phyloP scores from a whole-genome alignment of 2,888 invertebrate species.

The Hartigia nigra region DNA sequence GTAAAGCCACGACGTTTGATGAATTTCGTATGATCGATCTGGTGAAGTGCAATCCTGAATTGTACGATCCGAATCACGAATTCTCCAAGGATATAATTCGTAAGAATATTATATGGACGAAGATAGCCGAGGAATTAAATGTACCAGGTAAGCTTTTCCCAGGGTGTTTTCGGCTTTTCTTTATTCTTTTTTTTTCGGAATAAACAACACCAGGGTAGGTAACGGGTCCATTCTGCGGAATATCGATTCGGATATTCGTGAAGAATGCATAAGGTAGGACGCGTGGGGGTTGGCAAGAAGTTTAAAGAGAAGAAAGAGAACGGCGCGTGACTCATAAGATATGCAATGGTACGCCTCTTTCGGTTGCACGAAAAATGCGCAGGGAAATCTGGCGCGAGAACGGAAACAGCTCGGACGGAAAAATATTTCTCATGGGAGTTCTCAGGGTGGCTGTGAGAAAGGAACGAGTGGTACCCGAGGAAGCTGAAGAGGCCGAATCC shows the following conservation, averaged over 20 bases:
- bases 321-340: constrained; percentile 3
- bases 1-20: constrained; percentile 14
- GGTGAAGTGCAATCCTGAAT: constrained; percentile 31
- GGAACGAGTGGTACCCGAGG: not conserved
- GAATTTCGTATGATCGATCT: constrained; percentile 35
- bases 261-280: not conserved
- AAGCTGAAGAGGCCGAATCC: constrained; percentile 16
- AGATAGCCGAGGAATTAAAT: constrained; percentile 32
- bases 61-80: constrained; percentile 32
- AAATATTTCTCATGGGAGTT: not conserved
- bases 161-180: not conserved
- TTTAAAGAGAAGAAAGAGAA: constrained; percentile 2
- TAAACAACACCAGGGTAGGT: not conserved
- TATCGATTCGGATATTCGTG: not conserved
- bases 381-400: not conserved
- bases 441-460: not conserved
- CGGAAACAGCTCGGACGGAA: not conserved
- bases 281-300: not conserved
- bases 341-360: not conserved
- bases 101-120: constrained; percentile 33
- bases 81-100: constrained; percentile 16
- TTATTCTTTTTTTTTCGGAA: not conserved
- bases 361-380: not conserved
- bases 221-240: not conserved
- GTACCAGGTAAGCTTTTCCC: constrained; percentile 31